These are phyloP conservation scores for Lophius americanus DNA, from an alignment of 2,797 vertebrate genomes.

Conservation along the genomic window DNA sequence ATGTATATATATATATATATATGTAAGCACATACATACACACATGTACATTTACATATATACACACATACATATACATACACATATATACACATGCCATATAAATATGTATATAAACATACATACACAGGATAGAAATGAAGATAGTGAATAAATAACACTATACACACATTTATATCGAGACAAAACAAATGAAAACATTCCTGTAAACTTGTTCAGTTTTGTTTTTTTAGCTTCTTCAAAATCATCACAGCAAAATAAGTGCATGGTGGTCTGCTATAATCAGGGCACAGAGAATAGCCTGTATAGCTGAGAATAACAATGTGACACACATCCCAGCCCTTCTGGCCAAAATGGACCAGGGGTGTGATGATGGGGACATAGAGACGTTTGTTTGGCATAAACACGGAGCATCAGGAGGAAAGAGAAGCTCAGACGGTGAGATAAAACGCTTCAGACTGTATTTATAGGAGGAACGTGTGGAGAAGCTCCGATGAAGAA, in stretches of 20 bases:
- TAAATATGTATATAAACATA: no score
- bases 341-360: conserved; percentile 47
- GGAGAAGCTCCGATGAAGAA: conserved; percentile 27
- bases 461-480: conserved; percentile 32
- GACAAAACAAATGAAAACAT: background rate
- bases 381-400: conserved; percentile 28
- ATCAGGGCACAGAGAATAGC: no score
- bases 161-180: conserved; percentile 5
- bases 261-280: no score
- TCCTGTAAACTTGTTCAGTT: no score
- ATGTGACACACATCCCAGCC: conserved; percentile 22
- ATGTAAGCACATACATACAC: no score
- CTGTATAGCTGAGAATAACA: conserved; percentile 22
- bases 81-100: no score
- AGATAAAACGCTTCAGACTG: conserved; percentile 40
- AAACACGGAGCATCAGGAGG: conserved; percentile 39
- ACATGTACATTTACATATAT: no score
- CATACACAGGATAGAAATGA: no score
- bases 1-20: no score
- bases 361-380: conserved; percentile 52
- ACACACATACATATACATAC: no score
- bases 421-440: conserved; percentile 28
- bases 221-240: conserved; percentile 31
- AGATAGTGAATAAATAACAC: no score
- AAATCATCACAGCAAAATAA: conserved; percentile 28